Conservation (phyloP, 2,888 invertebrate genomes). For the Ctena decussata region DNA sequence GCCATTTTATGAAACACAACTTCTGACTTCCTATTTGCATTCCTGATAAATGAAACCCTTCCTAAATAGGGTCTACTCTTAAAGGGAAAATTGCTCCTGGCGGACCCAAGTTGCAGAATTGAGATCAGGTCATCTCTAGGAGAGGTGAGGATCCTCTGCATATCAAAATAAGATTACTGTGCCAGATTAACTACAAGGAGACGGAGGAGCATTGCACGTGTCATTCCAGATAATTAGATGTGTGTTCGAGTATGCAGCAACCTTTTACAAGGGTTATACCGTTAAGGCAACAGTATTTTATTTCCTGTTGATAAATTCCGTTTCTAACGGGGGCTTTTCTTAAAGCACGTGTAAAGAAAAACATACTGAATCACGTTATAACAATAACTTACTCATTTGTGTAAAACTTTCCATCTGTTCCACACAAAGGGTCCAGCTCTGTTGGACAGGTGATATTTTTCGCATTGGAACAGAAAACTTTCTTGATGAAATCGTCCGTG, state of each 20-base stretch:
- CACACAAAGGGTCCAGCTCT: conserved; percentile 53
- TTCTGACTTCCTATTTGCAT: too few relatives aligned
- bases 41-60: too few relatives aligned
- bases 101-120: too few relatives aligned
- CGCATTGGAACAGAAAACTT: conserved; percentile 47
- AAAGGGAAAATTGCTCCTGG: too few relatives aligned
- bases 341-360: not conserved
- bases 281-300: not conserved
- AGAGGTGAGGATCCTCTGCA: too few relatives aligned
- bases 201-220: too few relatives aligned
- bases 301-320: not conserved
- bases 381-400: conserved; percentile 39
- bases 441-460: conserved; percentile 36
- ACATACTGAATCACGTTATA: not conserved
- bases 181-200: too few relatives aligned
- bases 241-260: not conserved
- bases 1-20: too few relatives aligned
- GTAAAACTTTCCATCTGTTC: conserved; percentile 51
- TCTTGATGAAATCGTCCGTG: conserved; percentile 4
- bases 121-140: too few relatives aligned
- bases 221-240: not conserved
- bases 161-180: too few relatives aligned
- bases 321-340: not conserved
- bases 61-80: too few relatives aligned
- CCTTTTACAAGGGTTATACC: not conserved